Evolutionary conservation across 2,888 invertebrate species (phyloP).

Genomic region (Synanthedon formicaeformis): DNA sequence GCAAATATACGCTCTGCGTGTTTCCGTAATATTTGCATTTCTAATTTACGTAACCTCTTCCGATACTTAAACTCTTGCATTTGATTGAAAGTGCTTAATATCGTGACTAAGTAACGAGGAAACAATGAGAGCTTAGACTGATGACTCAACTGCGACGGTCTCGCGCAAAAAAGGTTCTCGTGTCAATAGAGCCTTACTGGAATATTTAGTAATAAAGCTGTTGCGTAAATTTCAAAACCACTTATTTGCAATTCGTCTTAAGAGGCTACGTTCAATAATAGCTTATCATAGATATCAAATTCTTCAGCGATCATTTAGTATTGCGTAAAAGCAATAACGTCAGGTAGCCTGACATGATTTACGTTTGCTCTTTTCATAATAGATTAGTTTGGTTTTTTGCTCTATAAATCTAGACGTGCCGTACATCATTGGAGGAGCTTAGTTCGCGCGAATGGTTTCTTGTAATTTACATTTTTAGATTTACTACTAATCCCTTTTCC

Average conservation of each 20-base stretch:
- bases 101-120: constrained; percentile 30
- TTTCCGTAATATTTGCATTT: constrained; percentile 36
- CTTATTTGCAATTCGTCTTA: background rate
- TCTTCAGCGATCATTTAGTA: background rate
- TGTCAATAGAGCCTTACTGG: constrained; percentile 6
- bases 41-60: constrained; percentile 30
- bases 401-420: background rate
- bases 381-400: background rate
- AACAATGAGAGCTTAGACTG: constrained; percentile 28
- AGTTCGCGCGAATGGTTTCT: background rate
- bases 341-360: background rate
- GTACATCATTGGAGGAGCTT: background rate
- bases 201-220: constrained; percentile 35
- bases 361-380: background rate
- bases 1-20: constrained; percentile 16
- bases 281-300: background rate
- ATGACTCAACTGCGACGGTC: constrained; percentile 27
- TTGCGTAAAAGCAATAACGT: background rate
- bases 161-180: background rate
- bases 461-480: background rate
- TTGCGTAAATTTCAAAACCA: constrained; percentile 24
- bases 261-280: background rate
- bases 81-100: constrained; percentile 12
- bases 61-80: constrained; percentile 10
- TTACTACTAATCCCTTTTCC: background rate